Evolutionary conservation across 2,888 invertebrate species (phyloP), one percentile per base, ranked within the genome.

Genomic region (Clostera curtula): DNA sequence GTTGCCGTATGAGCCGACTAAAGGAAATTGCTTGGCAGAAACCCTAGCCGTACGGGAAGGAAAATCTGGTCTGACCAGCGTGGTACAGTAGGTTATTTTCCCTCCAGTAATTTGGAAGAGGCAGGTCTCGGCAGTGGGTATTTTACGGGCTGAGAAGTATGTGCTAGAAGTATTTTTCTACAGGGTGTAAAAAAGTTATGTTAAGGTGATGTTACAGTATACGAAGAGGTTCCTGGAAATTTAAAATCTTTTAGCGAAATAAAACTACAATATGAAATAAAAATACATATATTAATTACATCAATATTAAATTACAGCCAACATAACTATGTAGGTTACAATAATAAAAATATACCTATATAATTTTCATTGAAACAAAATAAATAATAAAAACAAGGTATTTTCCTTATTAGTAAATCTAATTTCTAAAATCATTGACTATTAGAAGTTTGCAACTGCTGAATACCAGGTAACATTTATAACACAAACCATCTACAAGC

Each of bases 201-300:
- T n/a, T n/a, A n/a, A n/a, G n/a, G n/a, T n/a, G n/a, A n/a, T n/a
- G n/a, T n/a, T n/a, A n/a, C n/a, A n/a, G n/a, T n/a, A n/a, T n/a
- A n/a, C n/a, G 9, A 9, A 2, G 7, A 4, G n/a, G 3, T 2
- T n/a, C 19, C 11, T 16, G 12, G 9, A n/a, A 13, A 5, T 4
- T 15, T 15, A 5, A 15, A 5, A 15, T 6, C 4, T 15, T 15
- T 4, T 15, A 5, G 15, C 3, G 3, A 8, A 61, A 72, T 68
- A 64, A 65, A 77, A 77, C 68, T 45, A 52, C 47, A 55, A 29
- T 40, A 56, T 65, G 80, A 84, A 85, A 85, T 84, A 84, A 85
- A 84, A 85, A 84, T 84, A 85, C 84, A 84, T 84, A 83, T 84
- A 84, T 84, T 84, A 82, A 79, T 82, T 79, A 84, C 82, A 82